phyloP scores from a whole-genome alignment of 2,797 vertebrate species.

The Parauchenoglanis ngamensis region DNA sequence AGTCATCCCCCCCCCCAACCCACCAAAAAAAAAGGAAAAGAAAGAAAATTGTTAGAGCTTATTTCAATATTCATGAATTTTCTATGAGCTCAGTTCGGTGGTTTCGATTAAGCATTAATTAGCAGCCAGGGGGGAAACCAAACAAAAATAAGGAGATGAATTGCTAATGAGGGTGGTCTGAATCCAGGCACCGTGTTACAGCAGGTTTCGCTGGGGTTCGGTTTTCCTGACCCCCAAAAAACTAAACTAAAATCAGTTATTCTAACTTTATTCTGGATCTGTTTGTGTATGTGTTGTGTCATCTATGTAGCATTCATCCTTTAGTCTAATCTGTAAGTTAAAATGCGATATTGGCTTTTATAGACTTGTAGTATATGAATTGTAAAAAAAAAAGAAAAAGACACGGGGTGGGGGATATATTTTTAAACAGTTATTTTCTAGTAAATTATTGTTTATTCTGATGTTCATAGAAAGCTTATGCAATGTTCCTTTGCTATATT shows the following conservation, averaged over 20 bases:
- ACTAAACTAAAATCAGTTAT: not conserved
- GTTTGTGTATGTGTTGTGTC: not conserved
- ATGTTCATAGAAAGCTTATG: not conserved
- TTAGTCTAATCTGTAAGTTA: not conserved
- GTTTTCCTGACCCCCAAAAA: slow-evolving; percentile 8
- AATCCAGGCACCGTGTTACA: slow-evolving; percentile 82
- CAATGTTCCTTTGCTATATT: not conserved
- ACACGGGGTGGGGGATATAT: not conserved
- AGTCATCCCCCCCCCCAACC: slow-evolving; percentile 66
- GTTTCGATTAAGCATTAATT: slow-evolving; percentile 99
- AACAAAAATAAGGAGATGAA: slow-evolving; percentile 99
- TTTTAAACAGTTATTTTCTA: not conserved
- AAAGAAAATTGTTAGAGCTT: slow-evolving; percentile 85
- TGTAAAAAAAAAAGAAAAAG: not conserved
- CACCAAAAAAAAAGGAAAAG: slow-evolving; percentile 56
- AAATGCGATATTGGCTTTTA: not conserved
- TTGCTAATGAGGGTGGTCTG: slow-evolving; percentile 96
- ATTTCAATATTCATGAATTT: slow-evolving; percentile 99
- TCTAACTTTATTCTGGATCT: not conserved
- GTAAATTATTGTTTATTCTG: not conserved
- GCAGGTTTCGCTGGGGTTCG: slow-evolving; percentile 4
- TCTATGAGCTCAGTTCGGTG: slow-evolving; percentile 99
- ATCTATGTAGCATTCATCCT: not conserved
- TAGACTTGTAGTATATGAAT: too few relatives aligned
- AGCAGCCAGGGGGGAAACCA: slow-evolving; percentile 99